A percentile compares a stretch with the other conserved stretches of the same genome.
These are phyloP conservation scores for Homalodisca vitripennis DNA, from an alignment of 1,140 invertebrate genomes.

Conservation along the genomic window DNA sequence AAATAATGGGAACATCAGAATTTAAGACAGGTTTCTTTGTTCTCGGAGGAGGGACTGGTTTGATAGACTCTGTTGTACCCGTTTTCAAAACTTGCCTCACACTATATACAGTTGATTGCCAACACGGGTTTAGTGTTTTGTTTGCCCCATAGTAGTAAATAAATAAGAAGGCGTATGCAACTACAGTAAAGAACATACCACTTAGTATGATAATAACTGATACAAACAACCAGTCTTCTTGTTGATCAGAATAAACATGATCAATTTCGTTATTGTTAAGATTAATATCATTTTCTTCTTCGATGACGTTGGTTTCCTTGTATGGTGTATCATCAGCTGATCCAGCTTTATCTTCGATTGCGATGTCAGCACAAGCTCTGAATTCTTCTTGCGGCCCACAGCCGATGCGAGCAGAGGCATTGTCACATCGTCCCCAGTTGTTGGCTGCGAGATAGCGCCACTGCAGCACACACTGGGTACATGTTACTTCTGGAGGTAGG, in stretches of 20 bases:
- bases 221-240: neutral
- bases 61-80: neutral
- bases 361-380: conserved; percentile 79
- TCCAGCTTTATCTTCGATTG: conserved; percentile 57
- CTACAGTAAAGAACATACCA: neutral
- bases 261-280: neutral
- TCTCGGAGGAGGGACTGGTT: conserved; percentile 10
- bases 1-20: too few species aligned
- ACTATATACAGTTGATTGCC: neutral
- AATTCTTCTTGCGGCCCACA: conserved; percentile 88
- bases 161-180: neutral
- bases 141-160: conserved; percentile 4
- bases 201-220: neutral
- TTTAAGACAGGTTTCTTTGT: too few species aligned
- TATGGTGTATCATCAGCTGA: conserved; percentile 44
- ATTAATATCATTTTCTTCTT: neutral
- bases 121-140: conserved; percentile 17
- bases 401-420: conserved; percentile 70
- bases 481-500: conserved; percentile 65
- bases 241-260: neutral
- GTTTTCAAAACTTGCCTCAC: neutral
- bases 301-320: conserved; percentile 21
- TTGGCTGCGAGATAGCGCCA: conserved; percentile 81
- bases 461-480: conserved; percentile 76
- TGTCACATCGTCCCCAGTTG: conserved; percentile 72